These are phyloP conservation scores for Macroglossus sobrinus DNA, from an alignment of 2,113 vertebrate genomes.

Conservation along the genomic window DNA sequence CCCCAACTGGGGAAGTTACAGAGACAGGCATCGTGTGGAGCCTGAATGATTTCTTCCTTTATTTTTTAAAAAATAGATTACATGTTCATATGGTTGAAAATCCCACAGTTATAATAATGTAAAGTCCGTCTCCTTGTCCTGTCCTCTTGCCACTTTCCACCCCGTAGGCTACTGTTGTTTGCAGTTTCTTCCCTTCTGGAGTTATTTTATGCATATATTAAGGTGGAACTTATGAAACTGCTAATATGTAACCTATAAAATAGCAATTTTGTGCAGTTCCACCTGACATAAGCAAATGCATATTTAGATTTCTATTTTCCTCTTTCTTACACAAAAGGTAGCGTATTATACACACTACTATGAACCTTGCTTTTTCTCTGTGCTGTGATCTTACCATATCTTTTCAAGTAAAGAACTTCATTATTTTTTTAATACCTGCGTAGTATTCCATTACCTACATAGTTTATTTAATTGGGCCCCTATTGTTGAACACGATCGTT, in stretches of 20 bases:
- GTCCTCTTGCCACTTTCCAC: too few species aligned
- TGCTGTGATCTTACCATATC: background rate
- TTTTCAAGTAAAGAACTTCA: background rate
- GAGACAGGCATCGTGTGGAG: accelerated
- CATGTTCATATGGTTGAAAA: background rate
- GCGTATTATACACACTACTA: background rate
- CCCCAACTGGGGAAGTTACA: background rate
- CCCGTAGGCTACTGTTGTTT: background rate
- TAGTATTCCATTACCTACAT: background rate
- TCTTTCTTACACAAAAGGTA: background rate
- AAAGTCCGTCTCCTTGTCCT: background rate
- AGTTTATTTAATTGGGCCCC: background rate
- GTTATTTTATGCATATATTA: background rate
- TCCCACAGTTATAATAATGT: background rate
- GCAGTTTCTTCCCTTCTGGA: background rate
- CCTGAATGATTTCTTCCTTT: background rate
- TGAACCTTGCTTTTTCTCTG: background rate
- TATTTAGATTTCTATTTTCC: background rate
- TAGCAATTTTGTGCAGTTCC: background rate
- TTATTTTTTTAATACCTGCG: background rate
- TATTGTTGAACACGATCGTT: background rate
- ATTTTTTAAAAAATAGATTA: background rate
- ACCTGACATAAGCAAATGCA: background rate
- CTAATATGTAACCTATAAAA: background rate
- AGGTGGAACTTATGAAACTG: background rate